Conservation (phyloP, 2,797 vertebrate species). For the Cossypha niveicapilla region DNA sequence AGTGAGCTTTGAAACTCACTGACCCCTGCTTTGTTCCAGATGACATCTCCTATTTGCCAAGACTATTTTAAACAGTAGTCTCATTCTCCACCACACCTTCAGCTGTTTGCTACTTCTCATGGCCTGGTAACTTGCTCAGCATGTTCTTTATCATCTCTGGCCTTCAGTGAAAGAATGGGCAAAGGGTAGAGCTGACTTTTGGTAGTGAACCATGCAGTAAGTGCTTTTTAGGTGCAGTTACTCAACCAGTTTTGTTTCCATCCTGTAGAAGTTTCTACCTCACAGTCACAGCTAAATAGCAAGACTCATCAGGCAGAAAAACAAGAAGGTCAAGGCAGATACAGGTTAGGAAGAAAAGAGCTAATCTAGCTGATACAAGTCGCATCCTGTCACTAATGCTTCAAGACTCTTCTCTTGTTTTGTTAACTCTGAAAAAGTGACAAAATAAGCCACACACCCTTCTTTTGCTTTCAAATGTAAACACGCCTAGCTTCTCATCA, state of each 20-base stretch:
- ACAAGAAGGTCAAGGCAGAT: neutral
- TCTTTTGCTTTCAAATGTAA: neutral
- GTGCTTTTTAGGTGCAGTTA: neutral
- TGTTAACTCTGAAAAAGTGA: neutral
- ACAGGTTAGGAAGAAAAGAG: neutral
- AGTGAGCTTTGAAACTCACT: neutral
- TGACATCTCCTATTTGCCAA: neutral
- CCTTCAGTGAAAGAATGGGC: neutral
- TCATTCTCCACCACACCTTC: neutral
- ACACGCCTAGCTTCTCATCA: rapidly evolving
- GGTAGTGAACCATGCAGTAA: neutral
- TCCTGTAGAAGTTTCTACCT: neutral
- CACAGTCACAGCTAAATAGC: neutral
- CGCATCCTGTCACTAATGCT: neutral
- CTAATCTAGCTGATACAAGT: neutral
- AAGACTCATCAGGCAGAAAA: neutral
- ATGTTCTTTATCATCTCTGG: neutral
- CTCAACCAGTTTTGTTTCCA: neutral
- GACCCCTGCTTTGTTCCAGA: neutral
- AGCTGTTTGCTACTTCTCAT: neutral
- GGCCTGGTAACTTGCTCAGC: neutral
- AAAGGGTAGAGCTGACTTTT: neutral
- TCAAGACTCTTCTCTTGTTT: neutral
- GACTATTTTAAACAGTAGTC: neutral
- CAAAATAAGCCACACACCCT: neutral